Conservation (phyloP, 2,113 vertebrate genomes). For the Podarcis muralis region DNA sequence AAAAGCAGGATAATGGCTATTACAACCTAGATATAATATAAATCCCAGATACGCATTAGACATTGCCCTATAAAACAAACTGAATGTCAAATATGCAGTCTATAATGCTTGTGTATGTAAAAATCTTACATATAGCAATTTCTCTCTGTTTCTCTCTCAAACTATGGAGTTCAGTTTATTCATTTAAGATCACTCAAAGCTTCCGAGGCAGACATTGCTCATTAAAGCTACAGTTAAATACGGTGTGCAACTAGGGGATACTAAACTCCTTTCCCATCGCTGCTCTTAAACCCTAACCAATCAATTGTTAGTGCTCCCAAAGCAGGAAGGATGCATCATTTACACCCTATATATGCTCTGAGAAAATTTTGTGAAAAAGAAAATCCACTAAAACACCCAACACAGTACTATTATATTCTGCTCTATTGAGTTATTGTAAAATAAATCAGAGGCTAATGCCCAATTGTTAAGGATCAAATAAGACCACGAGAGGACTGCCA, state of each 20-base stretch:
- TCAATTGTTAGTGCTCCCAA: conserved; percentile 63
- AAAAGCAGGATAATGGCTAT: background rate
- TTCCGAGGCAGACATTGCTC: conserved; percentile 51
- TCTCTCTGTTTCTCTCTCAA: background rate
- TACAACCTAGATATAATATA: background rate
- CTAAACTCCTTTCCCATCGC: conserved; percentile 60
- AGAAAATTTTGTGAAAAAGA: conserved; percentile 62
- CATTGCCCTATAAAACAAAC: background rate
- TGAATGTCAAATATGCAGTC: background rate
- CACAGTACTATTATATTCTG: conserved; percentile 61
- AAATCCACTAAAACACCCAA: conserved; percentile 62
- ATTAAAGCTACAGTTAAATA: conserved; percentile 71
- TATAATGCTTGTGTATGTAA: background rate
- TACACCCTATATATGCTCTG: conserved; percentile 52
- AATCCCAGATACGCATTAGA: background rate
- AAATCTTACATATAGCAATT: background rate
- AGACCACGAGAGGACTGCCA: conserved; percentile 67
- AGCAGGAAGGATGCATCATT: conserved; percentile 57
- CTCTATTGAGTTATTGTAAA: conserved; percentile 69
- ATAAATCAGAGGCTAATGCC: conserved; percentile 76
- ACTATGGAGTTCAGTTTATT: background rate
- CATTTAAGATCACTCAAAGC: conserved; percentile 55
- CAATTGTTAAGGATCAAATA: conserved; percentile 78
- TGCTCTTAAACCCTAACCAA: conserved; percentile 67
- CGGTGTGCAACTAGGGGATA: conserved; percentile 45